Base-by-base conservation (phyloP, 2,888 invertebrate genomes). In the Mythimna vitellina region DNA sequence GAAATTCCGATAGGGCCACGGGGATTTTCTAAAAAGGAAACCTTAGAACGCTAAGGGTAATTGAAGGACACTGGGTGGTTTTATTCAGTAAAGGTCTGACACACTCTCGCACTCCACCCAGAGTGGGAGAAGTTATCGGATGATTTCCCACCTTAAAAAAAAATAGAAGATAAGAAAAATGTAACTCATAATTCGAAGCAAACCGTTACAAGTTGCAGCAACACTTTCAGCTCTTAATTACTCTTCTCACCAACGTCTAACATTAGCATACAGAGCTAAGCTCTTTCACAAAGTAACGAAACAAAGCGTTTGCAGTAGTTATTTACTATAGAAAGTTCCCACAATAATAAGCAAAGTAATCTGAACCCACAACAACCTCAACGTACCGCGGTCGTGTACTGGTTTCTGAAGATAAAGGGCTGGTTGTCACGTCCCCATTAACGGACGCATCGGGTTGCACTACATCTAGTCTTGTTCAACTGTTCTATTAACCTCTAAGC, bases 341-440 rank as follows among this genome's bases (percentile, higher is more conserved):
- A 78, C 54, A 81, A 72, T 73, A 81, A 78, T 77, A 77, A 77
- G 78, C 72, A 25, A 66, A 73, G 80, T 77, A 77, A 80, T 80
- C 80, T 66, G 80, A 81, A 82, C 56, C 67, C 62, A 56, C 66
- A 56, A 63, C 62, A 65, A 76, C 84, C 84, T 83, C 76, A 79
- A 83, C 84, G 71, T 79, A 80, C 63, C 65, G 32, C 77, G 72
- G 81, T 82, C 84, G 74, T 81, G 78, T 78, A 81, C 77, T 78
- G 81, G 76, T 78, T 82, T 80, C 81, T 84, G 62, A 35, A 82
- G 82, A 87, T 85, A 86, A 85, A 88, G 86, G 80, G 73, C 78
- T 88, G 90, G 92, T 89, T 89, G 93, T 92, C 93, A 92, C 92
- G 94, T 92, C 89, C 94, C 92, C 91, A 92, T 94, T 94, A 92